Base-by-base conservation (phyloP, 2,113 vertebrate genomes). In the Macheiramphus alcinus region DNA sequence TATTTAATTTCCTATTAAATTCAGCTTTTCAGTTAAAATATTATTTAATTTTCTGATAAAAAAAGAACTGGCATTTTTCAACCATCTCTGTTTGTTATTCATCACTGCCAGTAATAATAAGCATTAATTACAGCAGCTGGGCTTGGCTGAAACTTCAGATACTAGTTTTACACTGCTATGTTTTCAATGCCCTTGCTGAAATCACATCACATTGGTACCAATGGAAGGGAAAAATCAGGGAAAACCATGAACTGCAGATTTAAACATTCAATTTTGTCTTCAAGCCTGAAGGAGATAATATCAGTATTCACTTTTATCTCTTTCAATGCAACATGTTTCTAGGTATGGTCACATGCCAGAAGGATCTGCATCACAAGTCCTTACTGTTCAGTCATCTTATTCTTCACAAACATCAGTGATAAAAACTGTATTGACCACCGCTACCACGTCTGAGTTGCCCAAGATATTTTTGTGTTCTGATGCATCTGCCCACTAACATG, bases 271-370 rank as follows among this genome's bases (percentile, higher is more conserved):
- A 20, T 83, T 95, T 78, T 85, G 6, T 80, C 43, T 72, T 91
- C 72, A 78, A 17, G 9, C 3, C 38, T 67, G 47, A 72, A 63
- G 34, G 6, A 94, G 6, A 13, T 15, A 55, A 29, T 17, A 48
- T 13, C 9, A 53, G 17, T 11, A 59, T 61, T 86, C 20, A 62
- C 13, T 26, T 9, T 34, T 15, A 70, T 22, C 17, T 61, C 75
- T 80, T 71, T 16, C 3, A 0, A 0, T 42, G 13, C 12, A 53
- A 4, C 1, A 0, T 71, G 23, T 85, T 96, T 81, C 4, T 1
- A 65, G 13, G 22, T 21, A 40, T 38, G 11, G 16, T 72, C 48
- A 85, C n/a, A 76, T 34, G 2, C 16, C 53, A 58, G 53, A 76
- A 66, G 7, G 16, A n/a, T 61, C 25, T 86, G 15, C 29, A 22